Percentiles rank a stretch among this genome's conserved stretches.
These are phyloP conservation scores for Toxotes jaculatrix DNA, from an alignment of 2,113 vertebrate species.

Conservation along the genomic window DNA sequence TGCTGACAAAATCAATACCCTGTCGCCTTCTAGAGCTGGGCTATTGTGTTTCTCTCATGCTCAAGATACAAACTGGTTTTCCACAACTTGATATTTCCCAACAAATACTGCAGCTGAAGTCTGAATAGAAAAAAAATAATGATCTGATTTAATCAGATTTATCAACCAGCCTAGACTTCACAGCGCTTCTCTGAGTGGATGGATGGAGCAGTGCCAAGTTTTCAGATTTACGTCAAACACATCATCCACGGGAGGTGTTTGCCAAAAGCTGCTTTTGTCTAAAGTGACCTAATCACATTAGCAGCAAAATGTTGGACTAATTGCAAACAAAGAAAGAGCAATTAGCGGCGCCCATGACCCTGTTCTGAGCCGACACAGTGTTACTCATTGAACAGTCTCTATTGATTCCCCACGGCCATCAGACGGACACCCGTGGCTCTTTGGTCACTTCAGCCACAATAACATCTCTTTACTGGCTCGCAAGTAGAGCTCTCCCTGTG, in stretches of 20 bases:
- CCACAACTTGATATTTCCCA: slow-evolving; percentile 17
- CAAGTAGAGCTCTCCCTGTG: slow-evolving; percentile 18
- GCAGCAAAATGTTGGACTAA: slow-evolving; percentile 61
- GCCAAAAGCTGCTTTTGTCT: slow-evolving; percentile 42
- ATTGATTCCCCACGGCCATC: slow-evolving; percentile 61
- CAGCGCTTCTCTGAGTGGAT: background rate
- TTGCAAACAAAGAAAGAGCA: slow-evolving; percentile 72
- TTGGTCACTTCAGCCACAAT: slow-evolving; percentile 50
- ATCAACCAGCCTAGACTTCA: slow-evolving; percentile 21
- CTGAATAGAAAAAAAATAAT: background rate
- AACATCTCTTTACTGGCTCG: slow-evolving; percentile 43
- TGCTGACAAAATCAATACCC: background rate
- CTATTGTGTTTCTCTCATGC: background rate
- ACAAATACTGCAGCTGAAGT: background rate
- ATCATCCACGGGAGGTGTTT: slow-evolving; percentile 38
- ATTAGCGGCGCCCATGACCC: slow-evolving; percentile 61
- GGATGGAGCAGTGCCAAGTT: slow-evolving; percentile 12
- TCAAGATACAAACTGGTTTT: background rate
- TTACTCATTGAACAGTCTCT: slow-evolving; percentile 52
- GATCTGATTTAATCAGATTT: slow-evolving; percentile 6
- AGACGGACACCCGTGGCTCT: slow-evolving; percentile 68
- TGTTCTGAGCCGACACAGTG: slow-evolving; percentile 37
- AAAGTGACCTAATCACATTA: slow-evolving; percentile 66
- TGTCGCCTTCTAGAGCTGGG: background rate
- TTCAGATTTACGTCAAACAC: slow-evolving; percentile 44